phyloP scores from a whole-genome alignment of 2,113 vertebrate species.

The Chlamydotis undulata region DNA sequence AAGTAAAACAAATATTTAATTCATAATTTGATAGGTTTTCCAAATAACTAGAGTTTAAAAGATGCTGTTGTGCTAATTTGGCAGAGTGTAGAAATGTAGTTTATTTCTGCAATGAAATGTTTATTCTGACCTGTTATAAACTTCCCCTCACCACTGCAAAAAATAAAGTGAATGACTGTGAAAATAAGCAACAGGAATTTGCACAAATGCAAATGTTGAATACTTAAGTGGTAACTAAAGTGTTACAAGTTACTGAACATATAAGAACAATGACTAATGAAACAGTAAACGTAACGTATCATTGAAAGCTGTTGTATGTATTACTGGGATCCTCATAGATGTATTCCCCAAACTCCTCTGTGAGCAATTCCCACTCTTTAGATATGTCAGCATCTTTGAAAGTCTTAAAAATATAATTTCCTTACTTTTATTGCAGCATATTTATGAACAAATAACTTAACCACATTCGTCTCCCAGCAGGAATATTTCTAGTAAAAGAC shows the following conservation, averaged over 20 bases:
- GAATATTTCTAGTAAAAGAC: background rate
- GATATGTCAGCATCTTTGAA: background rate
- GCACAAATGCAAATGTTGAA: background rate
- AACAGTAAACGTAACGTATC: background rate
- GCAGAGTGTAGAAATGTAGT: background rate
- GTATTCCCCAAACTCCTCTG: background rate
- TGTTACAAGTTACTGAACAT: background rate
- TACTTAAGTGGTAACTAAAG: background rate
- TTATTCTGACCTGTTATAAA: background rate
- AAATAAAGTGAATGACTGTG: fast-evolving
- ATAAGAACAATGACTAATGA: background rate
- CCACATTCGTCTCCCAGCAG: background rate
- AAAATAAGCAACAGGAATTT: background rate
- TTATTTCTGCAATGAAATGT: background rate
- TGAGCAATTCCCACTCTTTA: background rate
- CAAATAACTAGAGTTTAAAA: background rate
- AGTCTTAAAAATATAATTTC: background rate
- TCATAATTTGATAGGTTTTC: background rate
- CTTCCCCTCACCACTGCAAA: fast-evolving
- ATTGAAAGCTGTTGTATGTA: background rate
- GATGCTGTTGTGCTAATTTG: background rate
- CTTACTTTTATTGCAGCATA: conserved; percentile 16
- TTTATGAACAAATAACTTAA: background rate
- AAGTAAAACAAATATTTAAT: background rate
- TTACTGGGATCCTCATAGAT: background rate